Evolutionary conservation across 2,888 invertebrate genomes (phyloP).

Genomic region (Pterobdella sp.): DNA sequence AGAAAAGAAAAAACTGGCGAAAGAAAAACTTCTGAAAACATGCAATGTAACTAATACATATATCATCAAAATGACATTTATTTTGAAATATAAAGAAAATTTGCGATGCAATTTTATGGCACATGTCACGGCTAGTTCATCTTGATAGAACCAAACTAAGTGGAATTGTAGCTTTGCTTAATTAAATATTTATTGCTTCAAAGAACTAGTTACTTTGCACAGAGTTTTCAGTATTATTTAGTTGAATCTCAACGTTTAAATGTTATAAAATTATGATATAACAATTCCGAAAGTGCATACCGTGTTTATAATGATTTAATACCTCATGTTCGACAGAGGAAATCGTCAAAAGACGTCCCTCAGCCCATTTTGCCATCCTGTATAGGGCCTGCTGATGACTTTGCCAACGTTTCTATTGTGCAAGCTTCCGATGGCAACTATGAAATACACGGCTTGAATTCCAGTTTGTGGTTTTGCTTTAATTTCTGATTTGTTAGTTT

Average conservation of each 20-base stretch:
- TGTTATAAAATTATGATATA: no score
- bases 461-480: conserved; percentile 56
- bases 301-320: background rate
- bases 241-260: no score
- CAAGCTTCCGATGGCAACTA: conserved; percentile 25
- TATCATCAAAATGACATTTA: no score
- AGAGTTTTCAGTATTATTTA: no score
- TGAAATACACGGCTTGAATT: conserved; percentile 69
- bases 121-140: no score
- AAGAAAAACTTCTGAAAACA: background rate
- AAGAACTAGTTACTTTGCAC: no score
- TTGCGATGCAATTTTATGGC: no score
- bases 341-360: background rate
- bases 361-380: conserved; percentile 1
- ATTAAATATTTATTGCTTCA: no score
- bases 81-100: no score
- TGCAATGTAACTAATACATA: no score
- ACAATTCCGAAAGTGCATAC: background rate
- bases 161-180: no score
- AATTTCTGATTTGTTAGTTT: background rate
- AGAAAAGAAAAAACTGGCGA: background rate
- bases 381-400: background rate
- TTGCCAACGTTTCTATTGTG: conserved; percentile 12
- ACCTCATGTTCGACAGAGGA: conserved; percentile 6
- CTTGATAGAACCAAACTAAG: no score